Percentiles rank a stretch among this genome's conserved stretches.
Evolutionary conservation across 2,797 vertebrate species (phyloP).

Genomic region (Cirrhinus molitorella): DNA sequence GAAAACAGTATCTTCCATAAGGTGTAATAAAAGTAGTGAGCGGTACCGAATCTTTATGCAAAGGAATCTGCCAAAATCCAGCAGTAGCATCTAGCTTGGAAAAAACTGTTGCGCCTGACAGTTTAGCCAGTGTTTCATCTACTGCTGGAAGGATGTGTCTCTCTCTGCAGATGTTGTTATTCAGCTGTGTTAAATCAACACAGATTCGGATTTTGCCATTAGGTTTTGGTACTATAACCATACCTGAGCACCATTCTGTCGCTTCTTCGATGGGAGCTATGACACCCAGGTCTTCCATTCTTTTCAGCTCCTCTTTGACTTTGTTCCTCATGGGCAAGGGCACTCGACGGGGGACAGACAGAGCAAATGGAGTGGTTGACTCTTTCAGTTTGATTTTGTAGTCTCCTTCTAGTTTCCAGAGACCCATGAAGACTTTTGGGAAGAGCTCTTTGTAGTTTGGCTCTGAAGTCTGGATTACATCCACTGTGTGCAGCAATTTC

Average conservation of each 20-base stretch:
- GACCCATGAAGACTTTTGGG: conserved; percentile 21
- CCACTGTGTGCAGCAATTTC: background rate
- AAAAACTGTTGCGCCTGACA: conserved; percentile 32
- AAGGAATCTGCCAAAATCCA: conserved; percentile 47
- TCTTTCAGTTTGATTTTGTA: conserved; percentile 45
- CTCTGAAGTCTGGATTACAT: background rate
- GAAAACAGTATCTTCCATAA: conserved; percentile 26
- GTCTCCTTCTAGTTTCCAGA: conserved; percentile 16
- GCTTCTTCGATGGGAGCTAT: conserved; percentile 12
- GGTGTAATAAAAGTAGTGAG: conserved; percentile 36
- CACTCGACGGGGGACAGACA: conserved; percentile 15
- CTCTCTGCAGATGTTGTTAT: conserved; percentile 25
- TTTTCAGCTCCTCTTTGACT: conserved; percentile 10
- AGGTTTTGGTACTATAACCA: conserved; percentile 28
- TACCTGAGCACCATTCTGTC: conserved; percentile 27
- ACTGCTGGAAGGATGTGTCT: conserved; percentile 40
- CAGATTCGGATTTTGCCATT: conserved; percentile 39
- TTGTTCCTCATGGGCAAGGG: conserved; percentile 22
- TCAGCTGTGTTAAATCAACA: conserved; percentile 5
- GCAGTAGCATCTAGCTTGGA: conserved; percentile 48
- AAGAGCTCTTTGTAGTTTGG: background rate
- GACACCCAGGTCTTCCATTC: conserved; percentile 29
- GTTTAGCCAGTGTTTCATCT: conserved; percentile 32
- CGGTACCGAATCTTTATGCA: conserved; percentile 1
- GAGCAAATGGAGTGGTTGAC: background rate